Percentiles rank a stretch among this genome's conserved stretches.
These are phyloP conservation scores for Lithophane semibrunnea DNA, from an alignment of 2,888 invertebrate genomes.

Conservation along the genomic window DNA sequence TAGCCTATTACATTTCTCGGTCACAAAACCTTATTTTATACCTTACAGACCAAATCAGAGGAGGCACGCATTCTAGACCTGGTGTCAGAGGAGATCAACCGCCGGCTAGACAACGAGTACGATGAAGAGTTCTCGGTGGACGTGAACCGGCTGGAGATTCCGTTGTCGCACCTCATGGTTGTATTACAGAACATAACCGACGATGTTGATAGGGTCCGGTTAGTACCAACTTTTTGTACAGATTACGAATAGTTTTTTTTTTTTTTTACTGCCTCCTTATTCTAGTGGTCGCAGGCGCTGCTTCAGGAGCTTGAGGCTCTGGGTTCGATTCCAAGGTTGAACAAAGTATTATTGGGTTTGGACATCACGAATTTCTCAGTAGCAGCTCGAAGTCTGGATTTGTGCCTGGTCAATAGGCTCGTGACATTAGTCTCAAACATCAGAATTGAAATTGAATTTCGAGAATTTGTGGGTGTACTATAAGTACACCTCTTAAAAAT, in stretches of 20 bases:
- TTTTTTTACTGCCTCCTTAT: neutral
- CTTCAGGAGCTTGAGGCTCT: neutral
- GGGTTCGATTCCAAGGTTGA: neutral
- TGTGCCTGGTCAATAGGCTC: neutral
- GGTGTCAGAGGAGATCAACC: conserved; percentile 83
- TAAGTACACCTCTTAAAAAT: neutral
- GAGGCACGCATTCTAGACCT: conserved; percentile 83
- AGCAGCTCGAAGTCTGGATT: neutral
- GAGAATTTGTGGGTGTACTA: too few species aligned
- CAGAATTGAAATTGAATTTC: too few species aligned
- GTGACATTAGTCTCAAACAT: too few species aligned
- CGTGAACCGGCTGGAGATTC: conserved; percentile 79
- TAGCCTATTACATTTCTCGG: neutral
- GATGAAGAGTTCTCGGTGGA: conserved; percentile 70
- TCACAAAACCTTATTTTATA: conserved; percentile 33
- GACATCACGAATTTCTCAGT: neutral
- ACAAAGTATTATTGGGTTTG: neutral
- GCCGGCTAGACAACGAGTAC: conserved; percentile 76
- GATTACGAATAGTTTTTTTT: neutral
- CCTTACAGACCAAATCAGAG: conserved; percentile 80
- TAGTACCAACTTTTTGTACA: conserved; percentile 55
- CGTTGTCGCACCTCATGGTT: conserved; percentile 79
- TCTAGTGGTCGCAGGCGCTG: neutral
- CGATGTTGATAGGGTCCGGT: conserved; percentile 82
- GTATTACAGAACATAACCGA: conserved; percentile 80